Conservation (phyloP, 2,888 invertebrate species). For the Ornithoptera alexandrae region DNA sequence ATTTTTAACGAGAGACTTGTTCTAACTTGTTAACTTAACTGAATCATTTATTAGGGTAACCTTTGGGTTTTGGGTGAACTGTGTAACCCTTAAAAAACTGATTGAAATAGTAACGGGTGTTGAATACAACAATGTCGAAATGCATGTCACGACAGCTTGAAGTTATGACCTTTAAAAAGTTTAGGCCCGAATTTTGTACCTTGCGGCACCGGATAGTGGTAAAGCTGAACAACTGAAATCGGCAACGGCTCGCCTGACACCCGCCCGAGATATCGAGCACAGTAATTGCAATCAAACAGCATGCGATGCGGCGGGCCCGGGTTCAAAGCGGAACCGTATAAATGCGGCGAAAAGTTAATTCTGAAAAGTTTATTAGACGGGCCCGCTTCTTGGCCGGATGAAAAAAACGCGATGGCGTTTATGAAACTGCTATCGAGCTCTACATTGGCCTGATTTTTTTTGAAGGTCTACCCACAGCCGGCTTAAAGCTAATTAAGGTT, state of each 20-base stretch:
- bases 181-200: conserved; percentile 23
- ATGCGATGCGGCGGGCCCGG: conserved; percentile 44
- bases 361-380: conserved; percentile 46
- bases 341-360: conserved; percentile 41
- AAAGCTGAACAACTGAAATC: conserved; percentile 33
- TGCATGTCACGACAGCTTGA: conserved; percentile 1
- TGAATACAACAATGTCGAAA: too few species aligned
- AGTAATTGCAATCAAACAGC: conserved; percentile 57
- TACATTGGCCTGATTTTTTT: conserved; percentile 38
- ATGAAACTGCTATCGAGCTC: conserved; percentile 38
- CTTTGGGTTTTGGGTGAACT: too few species aligned
- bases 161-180: conserved; percentile 23
- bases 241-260: conserved; percentile 36
- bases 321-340: conserved; percentile 36
- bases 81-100: too few species aligned
- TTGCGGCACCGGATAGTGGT: conserved; percentile 16
- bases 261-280: conserved; percentile 44
- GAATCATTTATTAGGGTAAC: too few species aligned
- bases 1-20: too few species aligned
- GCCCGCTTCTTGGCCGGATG: conserved; percentile 32
- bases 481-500: conserved; percentile 25
- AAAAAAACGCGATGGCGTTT: conserved; percentile 38
- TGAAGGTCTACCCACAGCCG: conserved; percentile 33
- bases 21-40: too few species aligned
- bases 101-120: too few species aligned